These are phyloP conservation scores for Parapristionchus giblindavisi DNA, from an alignment of 2,888 invertebrate genomes.

Conservation along the genomic window DNA sequence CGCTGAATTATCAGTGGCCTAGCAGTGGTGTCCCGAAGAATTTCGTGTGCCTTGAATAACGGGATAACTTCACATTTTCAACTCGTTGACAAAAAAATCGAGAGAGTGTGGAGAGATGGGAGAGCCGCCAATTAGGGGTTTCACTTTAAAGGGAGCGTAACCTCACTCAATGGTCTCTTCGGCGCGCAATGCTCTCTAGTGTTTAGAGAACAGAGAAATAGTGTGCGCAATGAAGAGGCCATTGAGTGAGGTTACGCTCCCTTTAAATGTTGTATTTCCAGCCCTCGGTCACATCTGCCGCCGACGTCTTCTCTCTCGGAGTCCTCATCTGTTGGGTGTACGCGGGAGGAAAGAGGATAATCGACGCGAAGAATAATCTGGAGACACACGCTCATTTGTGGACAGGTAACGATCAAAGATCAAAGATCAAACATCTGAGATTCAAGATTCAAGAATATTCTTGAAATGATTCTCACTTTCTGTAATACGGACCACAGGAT, in stretches of 20 bases:
- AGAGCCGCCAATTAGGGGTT: not conserved
- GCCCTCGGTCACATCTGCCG: slow-evolving; percentile 78
- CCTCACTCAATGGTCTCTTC: too few species aligned
- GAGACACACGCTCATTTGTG: slow-evolving; percentile 88
- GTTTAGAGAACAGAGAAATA: too few species aligned
- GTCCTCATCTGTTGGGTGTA: slow-evolving; percentile 84
- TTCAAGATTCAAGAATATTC: not conserved
- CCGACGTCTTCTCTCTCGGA: slow-evolving; percentile 96
- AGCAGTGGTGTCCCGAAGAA: too few species aligned
- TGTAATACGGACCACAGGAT: not conserved
- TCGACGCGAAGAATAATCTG: slow-evolving; percentile 89
- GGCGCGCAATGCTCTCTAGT: too few species aligned
- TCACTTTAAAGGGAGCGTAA: too few species aligned
- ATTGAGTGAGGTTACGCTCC: too few species aligned
- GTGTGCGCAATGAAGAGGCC: too few species aligned
- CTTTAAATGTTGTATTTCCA: not conserved
- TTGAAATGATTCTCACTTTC: not conserved
- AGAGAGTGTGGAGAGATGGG: too few species aligned
- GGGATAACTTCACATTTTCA: too few species aligned
- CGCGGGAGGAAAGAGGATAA: slow-evolving; percentile 82
- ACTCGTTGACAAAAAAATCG: too few species aligned
- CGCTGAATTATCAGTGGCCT: too few species aligned
- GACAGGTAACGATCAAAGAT: slow-evolving; percentile 77
- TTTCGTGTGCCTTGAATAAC: too few species aligned
- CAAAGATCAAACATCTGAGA: not conserved